Percentiles rank a stretch among this genome's conserved stretches.
Evolutionary conservation across 1,140 invertebrate species (phyloP).

Genomic region (Tetramorium parvispinum): DNA sequence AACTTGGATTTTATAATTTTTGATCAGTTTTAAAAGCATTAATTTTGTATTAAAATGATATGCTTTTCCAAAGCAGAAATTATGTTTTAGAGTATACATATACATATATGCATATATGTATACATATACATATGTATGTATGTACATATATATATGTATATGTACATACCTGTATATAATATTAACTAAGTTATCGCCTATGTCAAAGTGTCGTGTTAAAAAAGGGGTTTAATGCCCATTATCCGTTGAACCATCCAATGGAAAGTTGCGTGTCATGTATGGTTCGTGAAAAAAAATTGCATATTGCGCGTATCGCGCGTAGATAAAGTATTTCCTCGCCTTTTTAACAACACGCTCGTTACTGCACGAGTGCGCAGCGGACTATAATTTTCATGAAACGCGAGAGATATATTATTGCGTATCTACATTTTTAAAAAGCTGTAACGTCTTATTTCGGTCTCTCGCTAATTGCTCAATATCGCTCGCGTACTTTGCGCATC

Average conservation of each 20-base stretch:
- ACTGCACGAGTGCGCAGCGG: constrained; percentile 62
- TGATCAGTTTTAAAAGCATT: background rate
- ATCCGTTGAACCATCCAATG: constrained; percentile 52
- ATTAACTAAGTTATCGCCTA: background rate
- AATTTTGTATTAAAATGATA: background rate
- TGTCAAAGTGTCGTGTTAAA: constrained; percentile 37
- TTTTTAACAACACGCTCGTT: constrained; percentile 67
- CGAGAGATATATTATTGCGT: constrained; percentile 59
- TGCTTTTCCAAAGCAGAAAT: background rate
- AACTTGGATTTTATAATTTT: background rate
- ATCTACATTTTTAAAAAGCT: constrained; percentile 69
- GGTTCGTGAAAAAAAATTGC: constrained; percentile 64
- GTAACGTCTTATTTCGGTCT: constrained; percentile 56
- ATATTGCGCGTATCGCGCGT: constrained; percentile 64
- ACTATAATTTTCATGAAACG: constrained; percentile 63
- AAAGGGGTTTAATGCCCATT: constrained; percentile 37
- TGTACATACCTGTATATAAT: no score
- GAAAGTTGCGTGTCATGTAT: constrained; percentile 61
- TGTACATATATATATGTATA: background rate
- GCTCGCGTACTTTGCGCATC: constrained; percentile 32
- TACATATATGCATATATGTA: background rate
- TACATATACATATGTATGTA: background rate
- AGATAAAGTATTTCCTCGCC: constrained; percentile 73
- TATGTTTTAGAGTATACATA: background rate
- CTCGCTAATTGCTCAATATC: constrained; percentile 52